These are phyloP conservation scores for Lonchura striata DNA, from an alignment of 2,113 vertebrate genomes.

Conservation along the genomic window DNA sequence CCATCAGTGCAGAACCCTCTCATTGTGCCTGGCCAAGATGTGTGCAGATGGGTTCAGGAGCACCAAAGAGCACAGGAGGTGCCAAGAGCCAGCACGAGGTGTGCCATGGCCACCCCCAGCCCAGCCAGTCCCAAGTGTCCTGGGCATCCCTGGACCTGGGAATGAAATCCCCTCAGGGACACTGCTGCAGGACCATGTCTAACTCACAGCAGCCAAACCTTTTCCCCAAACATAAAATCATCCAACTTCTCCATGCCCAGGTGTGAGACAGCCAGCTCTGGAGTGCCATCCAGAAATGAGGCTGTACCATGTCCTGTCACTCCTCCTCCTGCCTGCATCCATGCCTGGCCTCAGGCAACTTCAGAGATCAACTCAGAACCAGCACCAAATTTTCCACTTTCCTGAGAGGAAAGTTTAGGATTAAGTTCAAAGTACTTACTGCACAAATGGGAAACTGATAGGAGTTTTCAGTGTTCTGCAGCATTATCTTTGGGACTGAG, in stretches of 20 bases:
- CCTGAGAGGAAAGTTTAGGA: neutral
- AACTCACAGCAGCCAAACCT: neutral
- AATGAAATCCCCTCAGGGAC: neutral
- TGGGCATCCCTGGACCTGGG: neutral
- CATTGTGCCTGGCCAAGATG: neutral
- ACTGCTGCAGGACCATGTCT: neutral
- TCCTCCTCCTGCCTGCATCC: neutral
- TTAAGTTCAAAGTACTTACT: neutral
- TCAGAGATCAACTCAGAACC: neutral
- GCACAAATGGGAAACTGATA: neutral
- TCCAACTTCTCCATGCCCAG: neutral
- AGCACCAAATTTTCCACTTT: neutral
- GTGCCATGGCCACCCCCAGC: neutral
- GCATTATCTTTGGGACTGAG: neutral
- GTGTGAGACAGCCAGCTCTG: neutral
- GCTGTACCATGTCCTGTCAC: neutral
- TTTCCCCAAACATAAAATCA: neutral
- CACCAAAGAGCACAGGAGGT: neutral
- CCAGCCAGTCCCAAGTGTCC: accelerated
- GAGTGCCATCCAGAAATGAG: neutral
- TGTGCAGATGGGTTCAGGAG: neutral
- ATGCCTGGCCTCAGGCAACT: accelerated
- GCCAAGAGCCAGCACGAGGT: neutral
- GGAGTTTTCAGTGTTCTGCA: neutral
- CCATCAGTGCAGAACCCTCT: neutral